phyloP scores from a whole-genome alignment of 53 echinoderm and acorn worm genomes.

The Mesocentrotus franciscanus region DNA sequence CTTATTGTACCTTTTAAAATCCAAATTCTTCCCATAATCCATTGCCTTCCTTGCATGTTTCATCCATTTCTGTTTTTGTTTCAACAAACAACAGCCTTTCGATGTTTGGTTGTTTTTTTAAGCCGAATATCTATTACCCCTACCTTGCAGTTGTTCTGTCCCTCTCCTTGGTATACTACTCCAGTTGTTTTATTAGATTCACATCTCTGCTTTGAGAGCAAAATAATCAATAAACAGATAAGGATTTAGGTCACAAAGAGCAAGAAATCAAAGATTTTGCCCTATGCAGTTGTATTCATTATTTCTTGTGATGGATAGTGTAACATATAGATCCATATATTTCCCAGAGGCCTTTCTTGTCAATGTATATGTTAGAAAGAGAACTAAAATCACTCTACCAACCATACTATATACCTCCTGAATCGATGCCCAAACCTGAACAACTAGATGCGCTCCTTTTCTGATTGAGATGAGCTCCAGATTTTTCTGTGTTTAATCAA shows the following conservation, averaged over 20 bases:
- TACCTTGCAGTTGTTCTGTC: not conserved
- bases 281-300: not conserved
- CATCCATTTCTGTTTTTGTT: no score
- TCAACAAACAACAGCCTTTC: no score
- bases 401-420: no score
- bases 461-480: conserved; percentile 27
- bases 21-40: no score
- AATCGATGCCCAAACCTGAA: no score
- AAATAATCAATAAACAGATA: not conserved
- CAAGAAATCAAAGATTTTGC: not conserved
- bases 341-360: not conserved
- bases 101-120: no score
- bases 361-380: no score
- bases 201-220: not conserved
- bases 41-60: no score
- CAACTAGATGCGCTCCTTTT: no score
- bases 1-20: no score
- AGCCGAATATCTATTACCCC: not conserved
- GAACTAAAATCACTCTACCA: no score
- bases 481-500: conserved; percentile 51
- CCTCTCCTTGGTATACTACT: not conserved
- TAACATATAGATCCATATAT: not conserved
- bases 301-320: not conserved
- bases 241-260: not conserved
- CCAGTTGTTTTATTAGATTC: not conserved